phyloP scores from a whole-genome alignment of 2,797 vertebrate species.

The Notolabrus celidotus region DNA sequence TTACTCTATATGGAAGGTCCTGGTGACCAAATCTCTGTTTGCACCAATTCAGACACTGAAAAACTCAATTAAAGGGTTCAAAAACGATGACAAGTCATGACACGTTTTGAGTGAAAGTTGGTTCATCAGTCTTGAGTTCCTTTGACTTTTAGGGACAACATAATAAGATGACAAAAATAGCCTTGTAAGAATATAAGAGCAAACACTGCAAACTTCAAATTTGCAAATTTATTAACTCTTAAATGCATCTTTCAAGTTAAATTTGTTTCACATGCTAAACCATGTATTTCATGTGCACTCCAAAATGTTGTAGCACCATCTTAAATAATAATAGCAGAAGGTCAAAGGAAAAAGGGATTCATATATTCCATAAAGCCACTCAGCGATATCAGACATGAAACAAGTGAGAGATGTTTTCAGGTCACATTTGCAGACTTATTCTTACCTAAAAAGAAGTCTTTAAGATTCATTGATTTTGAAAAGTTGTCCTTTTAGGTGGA shows the following conservation, averaged over 20 bases:
- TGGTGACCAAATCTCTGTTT: not conserved
- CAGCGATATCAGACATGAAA: not conserved
- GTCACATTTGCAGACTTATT: not conserved
- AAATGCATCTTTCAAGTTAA: not conserved
- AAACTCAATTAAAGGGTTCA: too few species aligned
- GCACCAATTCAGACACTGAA: not conserved
- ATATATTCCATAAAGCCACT: not conserved
- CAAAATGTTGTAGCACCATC: not conserved
- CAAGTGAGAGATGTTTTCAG: not conserved
- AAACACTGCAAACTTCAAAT: not conserved
- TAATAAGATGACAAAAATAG: not conserved
- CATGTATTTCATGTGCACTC: not conserved
- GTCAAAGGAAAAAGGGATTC: not conserved
- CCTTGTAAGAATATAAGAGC: not conserved
- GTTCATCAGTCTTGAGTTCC: not conserved
- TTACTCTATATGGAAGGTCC: slow-evolving; percentile 10
- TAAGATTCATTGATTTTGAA: not conserved
- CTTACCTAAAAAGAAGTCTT: not conserved
- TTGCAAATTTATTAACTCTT: not conserved
- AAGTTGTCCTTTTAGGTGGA: not conserved
- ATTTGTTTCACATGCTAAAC: not conserved
- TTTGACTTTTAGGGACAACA: not conserved
- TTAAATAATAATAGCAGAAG: slow-evolving; percentile 3
- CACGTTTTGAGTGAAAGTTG: not conserved
- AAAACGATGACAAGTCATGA: not conserved